A percentile compares a stretch with the other conserved stretches of the same genome.
phyloP scores from a whole-genome alignment of 1,140 invertebrate genomes.

The Hylaeus anthracinus region DNA sequence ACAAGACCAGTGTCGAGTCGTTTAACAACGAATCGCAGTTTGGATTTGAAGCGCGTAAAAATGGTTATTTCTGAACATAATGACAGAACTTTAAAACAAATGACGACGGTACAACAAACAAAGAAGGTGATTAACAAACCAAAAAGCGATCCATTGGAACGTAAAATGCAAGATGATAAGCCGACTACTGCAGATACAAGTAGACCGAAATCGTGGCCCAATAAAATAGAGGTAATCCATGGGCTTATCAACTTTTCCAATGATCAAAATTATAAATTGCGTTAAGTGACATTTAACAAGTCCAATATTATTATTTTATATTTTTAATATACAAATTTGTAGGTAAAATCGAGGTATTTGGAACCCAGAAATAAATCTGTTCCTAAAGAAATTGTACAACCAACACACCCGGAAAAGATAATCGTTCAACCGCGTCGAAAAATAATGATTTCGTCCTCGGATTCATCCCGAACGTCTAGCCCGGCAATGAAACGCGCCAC shows the following conservation, averaged over 20 bases:
- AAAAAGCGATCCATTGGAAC: constrained; percentile 77
- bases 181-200: constrained; percentile 56
- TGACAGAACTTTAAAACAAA: constrained; percentile 73
- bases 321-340: constrained; percentile 22
- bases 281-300: neutral
- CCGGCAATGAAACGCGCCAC: constrained; percentile 83
- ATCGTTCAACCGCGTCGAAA: constrained; percentile 70
- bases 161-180: constrained; percentile 76
- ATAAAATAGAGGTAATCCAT: constrained; percentile 77
- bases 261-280: neutral
- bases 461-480: constrained; percentile 85
- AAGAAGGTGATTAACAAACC: constrained; percentile 76
- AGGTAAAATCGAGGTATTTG: constrained; percentile 83
- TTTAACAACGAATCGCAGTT: constrained; percentile 73
- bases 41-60: constrained; percentile 83
- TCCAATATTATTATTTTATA: neutral
- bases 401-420: constrained; percentile 71
- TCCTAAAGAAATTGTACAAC: constrained; percentile 64
- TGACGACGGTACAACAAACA: constrained; percentile 55
- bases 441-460: constrained; percentile 83
- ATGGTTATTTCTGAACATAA: constrained; percentile 82
- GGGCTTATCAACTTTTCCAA: neutral
- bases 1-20: constrained; percentile 66
- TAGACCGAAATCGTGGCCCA: constrained; percentile 80
- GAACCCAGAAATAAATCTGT: constrained; percentile 79